Evolutionary conservation across 2,113 vertebrate species (phyloP).

Genomic region (Zingel zingel): DNA sequence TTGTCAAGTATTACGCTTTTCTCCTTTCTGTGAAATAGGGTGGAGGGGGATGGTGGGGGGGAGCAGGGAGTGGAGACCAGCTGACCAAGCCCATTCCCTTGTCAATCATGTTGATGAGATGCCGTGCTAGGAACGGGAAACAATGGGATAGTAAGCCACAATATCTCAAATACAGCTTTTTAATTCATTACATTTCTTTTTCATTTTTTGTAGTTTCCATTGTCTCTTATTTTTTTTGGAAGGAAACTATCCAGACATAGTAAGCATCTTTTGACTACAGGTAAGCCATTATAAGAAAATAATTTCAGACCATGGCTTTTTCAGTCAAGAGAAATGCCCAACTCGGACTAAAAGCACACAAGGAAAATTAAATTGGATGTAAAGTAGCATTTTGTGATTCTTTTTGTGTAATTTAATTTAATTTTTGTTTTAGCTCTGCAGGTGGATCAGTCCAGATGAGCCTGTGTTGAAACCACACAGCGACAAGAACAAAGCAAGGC

Average conservation of each 20-base stretch:
- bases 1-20: slow-evolving; percentile 88
- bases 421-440: slow-evolving; percentile 81
- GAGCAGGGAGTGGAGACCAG: slow-evolving; percentile 84
- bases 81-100: slow-evolving; percentile 85
- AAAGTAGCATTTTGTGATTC: slow-evolving; percentile 84
- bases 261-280: slow-evolving; percentile 85
- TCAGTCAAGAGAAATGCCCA: slow-evolving; percentile 86
- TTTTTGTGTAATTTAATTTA: slow-evolving; percentile 63
- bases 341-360: slow-evolving; percentile 94
- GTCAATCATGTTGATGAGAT: slow-evolving; percentile 85
- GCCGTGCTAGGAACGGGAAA: slow-evolving; percentile 79
- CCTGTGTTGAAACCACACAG: slow-evolving; percentile 86
- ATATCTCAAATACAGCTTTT: slow-evolving; percentile 86
- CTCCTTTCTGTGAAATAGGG: slow-evolving; percentile 78
- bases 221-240: slow-evolving; percentile 53
- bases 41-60: slow-evolving; percentile 30
- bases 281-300: slow-evolving; percentile 84
- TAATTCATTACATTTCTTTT: slow-evolving; percentile 75
- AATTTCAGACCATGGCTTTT: slow-evolving; percentile 86
- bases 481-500: slow-evolving; percentile 89
- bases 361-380: slow-evolving; percentile 84
- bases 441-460: slow-evolving; percentile 85
- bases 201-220: slow-evolving; percentile 68
- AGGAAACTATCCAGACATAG: slow-evolving; percentile 85
- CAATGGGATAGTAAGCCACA: slow-evolving; percentile 88